phyloP scores from a whole-genome alignment of 2,888 invertebrate species.

The Sinohyriopsis cumingii region DNA sequence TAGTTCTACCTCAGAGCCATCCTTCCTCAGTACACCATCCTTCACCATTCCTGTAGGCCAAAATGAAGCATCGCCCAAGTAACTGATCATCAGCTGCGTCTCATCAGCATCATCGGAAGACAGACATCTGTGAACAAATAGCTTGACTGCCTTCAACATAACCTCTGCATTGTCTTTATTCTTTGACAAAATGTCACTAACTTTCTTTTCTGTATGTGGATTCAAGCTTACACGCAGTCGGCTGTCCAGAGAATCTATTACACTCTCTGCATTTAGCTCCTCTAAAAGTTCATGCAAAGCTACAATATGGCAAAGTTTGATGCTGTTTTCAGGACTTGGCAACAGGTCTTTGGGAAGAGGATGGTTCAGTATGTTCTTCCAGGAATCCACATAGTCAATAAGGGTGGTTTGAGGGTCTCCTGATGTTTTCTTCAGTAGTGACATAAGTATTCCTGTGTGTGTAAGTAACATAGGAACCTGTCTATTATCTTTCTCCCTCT shows the following conservation, averaged over 20 bases:
- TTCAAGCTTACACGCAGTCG: conserved; percentile 18
- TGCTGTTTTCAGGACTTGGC: conserved; percentile 28
- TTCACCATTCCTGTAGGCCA: conserved; percentile 23
- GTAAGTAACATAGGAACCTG: conserved; percentile 27
- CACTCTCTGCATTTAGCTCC: conserved; percentile 33
- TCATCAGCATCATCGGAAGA: conserved; percentile 18
- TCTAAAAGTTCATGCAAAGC: conserved; percentile 35
- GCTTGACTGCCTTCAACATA: conserved; percentile 22
- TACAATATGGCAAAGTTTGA: conserved; percentile 41
- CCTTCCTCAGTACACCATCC: too few species aligned
- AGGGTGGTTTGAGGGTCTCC: conserved; percentile 27
- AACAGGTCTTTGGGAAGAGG: conserved; percentile 24
- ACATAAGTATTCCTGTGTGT: conserved; percentile 36
- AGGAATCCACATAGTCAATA: conserved; percentile 29
- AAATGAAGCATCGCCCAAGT: conserved; percentile 29
- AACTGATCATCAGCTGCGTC: conserved; percentile 22
- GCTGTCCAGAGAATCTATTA: conserved; percentile 33
- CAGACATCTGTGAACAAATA: conserved; percentile 42
- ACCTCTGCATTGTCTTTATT: conserved; percentile 15
- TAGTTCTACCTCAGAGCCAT: too few species aligned
- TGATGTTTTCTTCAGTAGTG: conserved; percentile 37
- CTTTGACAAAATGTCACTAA: conserved; percentile 8
- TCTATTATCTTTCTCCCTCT: conserved; percentile 17
- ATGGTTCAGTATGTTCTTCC: conserved; percentile 21
- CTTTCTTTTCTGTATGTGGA: conserved; percentile 14